Evolutionary conservation across 1,140 invertebrate genomes (phyloP).

Genomic region (Andricus grossulariae): DNA sequence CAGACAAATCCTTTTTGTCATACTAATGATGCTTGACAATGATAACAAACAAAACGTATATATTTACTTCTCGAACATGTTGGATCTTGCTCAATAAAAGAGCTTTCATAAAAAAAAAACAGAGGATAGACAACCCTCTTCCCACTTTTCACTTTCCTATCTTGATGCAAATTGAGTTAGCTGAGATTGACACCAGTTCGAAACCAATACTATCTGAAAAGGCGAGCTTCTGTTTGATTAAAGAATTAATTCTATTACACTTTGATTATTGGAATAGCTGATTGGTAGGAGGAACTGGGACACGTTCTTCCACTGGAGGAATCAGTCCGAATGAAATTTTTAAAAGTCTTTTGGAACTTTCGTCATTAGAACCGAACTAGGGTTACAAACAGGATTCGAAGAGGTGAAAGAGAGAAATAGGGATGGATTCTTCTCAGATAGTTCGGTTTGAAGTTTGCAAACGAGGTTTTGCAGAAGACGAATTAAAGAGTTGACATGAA

Average conservation of each 20-base stretch:
- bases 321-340: conserved; percentile 53
- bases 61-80: too few species aligned
- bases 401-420: conserved; percentile 36
- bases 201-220: neutral
- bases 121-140: too few species aligned
- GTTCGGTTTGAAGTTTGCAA: conserved; percentile 45
- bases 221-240: neutral
- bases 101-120: too few species aligned
- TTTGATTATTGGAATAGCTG: conserved; percentile 24
- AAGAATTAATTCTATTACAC: conserved; percentile 19
- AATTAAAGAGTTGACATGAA: conserved; percentile 43
- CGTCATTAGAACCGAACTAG: conserved; percentile 53
- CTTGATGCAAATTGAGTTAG: conserved; percentile 1
- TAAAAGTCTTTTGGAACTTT: conserved; percentile 57
- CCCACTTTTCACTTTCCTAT: neutral
- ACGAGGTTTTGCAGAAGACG: conserved; percentile 44
- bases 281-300: conserved; percentile 32
- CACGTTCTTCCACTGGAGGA: neutral
- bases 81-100: too few species aligned
- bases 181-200: neutral
- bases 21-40: too few species aligned
- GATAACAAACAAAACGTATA: too few species aligned
- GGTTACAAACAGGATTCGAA: conserved; percentile 52
- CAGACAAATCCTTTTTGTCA: too few species aligned
- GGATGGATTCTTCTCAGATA: conserved; percentile 37